phyloP scores from a whole-genome alignment of 2,113 vertebrate species.

The Engraulis encrasicolus region DNA sequence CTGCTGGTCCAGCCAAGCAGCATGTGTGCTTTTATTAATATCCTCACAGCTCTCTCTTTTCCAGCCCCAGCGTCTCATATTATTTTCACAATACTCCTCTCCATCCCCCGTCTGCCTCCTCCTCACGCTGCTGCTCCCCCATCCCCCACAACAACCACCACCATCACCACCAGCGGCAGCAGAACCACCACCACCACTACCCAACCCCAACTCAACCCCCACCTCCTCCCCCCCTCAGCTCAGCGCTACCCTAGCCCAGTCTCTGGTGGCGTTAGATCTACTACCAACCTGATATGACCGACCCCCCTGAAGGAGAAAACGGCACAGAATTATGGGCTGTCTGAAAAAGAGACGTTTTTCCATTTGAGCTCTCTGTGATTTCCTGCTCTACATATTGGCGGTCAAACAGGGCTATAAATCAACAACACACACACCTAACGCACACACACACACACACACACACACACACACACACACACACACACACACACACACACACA shows the following conservation, averaged over 20 bases:
- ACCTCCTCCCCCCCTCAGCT: neutral
- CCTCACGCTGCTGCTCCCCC: neutral
- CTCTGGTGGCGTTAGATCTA: conserved; percentile 3
- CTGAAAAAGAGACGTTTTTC: conserved; percentile 11
- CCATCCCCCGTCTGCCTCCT: too few species aligned
- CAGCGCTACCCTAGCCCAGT: neutral
- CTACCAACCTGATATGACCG: neutral
- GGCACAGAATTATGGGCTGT: neutral
- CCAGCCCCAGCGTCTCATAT: conserved; percentile 44
- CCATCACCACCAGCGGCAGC: too few species aligned
- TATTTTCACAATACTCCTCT: neutral
- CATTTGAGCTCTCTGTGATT: conserved; percentile 4
- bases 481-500: neutral
- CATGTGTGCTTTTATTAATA: conserved; percentile 8
- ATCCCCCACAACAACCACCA: too few species aligned
- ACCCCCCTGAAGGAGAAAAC: conserved; percentile 10
- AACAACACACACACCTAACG: neutral
- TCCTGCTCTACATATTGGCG: conserved; percentile 19
- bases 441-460: neutral
- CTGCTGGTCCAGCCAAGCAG: conserved; percentile 42
- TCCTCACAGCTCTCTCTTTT: conserved; percentile 42
- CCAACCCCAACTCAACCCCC: too few species aligned
- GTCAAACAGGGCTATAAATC: conserved; percentile 19
- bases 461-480: neutral
- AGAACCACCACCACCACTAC: conserved; percentile 12